Evolutionary conservation across 2,113 vertebrate genomes (phyloP).

Genomic region (Atrichornis clamosus): DNA sequence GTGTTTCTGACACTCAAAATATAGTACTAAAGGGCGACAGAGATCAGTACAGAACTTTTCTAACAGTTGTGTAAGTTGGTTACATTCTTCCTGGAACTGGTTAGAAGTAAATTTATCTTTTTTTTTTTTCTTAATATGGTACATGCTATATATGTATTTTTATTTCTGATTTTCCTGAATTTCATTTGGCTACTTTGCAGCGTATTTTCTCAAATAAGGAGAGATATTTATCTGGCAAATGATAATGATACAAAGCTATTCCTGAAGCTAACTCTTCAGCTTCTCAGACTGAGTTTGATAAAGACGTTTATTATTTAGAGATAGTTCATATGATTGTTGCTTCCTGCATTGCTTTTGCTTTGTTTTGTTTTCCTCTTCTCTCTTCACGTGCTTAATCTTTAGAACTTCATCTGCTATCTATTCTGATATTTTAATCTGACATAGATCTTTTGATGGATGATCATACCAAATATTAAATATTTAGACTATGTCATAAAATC

Average conservation of each 20-base stretch:
- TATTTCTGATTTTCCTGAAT: not conserved
- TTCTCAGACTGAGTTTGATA: not conserved
- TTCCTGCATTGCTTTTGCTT: not conserved
- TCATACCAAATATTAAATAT: constrained; percentile 24
- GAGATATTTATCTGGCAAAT: not conserved
- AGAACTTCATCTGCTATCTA: not conserved
- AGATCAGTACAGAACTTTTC: not conserved
- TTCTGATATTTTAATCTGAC: not conserved
- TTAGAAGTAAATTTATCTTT: not conserved
- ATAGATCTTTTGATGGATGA: not conserved
- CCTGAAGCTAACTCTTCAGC: not conserved
- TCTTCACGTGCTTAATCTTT: not conserved
- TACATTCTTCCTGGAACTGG: not conserved
- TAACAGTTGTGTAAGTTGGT: not conserved
- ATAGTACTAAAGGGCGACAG: not conserved
- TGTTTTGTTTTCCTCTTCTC: not conserved
- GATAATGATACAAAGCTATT: not conserved
- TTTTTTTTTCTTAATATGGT: not conserved
- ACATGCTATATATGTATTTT: not conserved
- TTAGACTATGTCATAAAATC: not conserved
- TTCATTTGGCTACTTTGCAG: not conserved
- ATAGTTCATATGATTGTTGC: not conserved
- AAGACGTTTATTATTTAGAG: not conserved
- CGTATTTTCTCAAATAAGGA: not conserved
- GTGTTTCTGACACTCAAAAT: not conserved